phyloP scores from a whole-genome alignment of 2,797 vertebrate genomes.

The Anniella stebbinsi region DNA sequence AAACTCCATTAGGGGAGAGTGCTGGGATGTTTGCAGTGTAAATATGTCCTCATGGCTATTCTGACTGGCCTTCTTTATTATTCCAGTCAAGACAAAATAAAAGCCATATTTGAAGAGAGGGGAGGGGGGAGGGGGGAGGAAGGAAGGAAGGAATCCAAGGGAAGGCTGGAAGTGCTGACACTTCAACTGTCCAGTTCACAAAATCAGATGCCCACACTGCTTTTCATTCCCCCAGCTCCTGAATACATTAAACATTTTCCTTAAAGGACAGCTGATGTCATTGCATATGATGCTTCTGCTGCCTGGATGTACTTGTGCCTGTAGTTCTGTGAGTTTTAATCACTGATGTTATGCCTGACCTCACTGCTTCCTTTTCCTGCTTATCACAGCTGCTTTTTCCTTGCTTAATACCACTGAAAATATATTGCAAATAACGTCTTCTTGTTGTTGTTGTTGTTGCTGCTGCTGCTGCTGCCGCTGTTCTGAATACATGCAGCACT shows the following conservation, averaged over 20 bases:
- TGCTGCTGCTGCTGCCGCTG: background rate
- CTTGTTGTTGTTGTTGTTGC: background rate
- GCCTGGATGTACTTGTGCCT: conserved; percentile 38
- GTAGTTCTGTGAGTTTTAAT: conserved; percentile 50
- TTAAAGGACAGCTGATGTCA: conserved; percentile 66
- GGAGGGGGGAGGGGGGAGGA: background rate
- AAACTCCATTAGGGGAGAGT: conserved; percentile 46
- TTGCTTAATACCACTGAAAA: background rate
- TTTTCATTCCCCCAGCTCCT: conserved; percentile 69
- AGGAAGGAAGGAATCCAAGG: conserved; percentile 58
- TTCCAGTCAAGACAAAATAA: conserved; percentile 68
- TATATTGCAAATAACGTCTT: conserved; percentile 32
- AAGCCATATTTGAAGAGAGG: conserved; percentile 36
- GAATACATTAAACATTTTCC: conserved; percentile 63
- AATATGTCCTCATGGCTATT: conserved; percentile 59
- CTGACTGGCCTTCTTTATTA: conserved; percentile 62
- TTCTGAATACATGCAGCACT: conserved; percentile 44
- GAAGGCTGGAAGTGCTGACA: conserved; percentile 70
- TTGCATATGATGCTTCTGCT: conserved; percentile 42
- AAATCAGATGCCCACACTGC: conserved; percentile 65
- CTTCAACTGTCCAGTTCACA: conserved; percentile 68
- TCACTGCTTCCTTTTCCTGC: conserved; percentile 35
- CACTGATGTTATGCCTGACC: background rate
- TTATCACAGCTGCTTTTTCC: conserved; percentile 25
- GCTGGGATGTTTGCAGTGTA: conserved; percentile 30